Percentiles rank a stretch among this genome's conserved stretches.
Conservation (phyloP, 2,113 vertebrate genomes). For the Aplodontia rufa region DNA sequence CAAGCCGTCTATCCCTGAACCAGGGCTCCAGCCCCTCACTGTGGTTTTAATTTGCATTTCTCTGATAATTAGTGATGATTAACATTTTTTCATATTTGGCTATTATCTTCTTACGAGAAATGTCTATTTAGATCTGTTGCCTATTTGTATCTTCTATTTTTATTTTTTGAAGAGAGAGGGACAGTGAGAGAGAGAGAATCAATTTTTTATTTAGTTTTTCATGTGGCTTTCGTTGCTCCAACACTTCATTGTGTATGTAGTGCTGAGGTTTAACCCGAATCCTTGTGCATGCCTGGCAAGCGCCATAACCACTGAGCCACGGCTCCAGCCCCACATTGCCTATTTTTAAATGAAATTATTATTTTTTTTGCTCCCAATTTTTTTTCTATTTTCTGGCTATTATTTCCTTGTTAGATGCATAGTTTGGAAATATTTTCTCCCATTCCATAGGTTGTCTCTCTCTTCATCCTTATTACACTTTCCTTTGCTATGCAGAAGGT, state of each 20-base stretch:
- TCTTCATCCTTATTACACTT: background rate
- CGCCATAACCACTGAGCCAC: no score
- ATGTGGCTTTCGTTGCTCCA: no score
- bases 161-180: no score
- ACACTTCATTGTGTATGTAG: no score
- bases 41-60: background rate
- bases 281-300: no score
- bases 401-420: background rate
- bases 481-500: background rate
- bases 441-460: background rate
- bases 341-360: background rate
- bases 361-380: background rate
- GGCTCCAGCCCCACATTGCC: no score
- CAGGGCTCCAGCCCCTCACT: no score
- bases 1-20: no score
- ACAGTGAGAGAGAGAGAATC: no score
- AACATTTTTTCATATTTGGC: background rate
- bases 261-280: no score
- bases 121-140: background rate
- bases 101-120: background rate
- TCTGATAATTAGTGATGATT: background rate
- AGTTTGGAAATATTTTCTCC: background rate
- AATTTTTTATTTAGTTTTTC: no score
- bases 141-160: no score
- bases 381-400: background rate